These are phyloP conservation scores for Pheosia tremula DNA, from an alignment of 2,888 invertebrate species.

Conservation along the genomic window DNA sequence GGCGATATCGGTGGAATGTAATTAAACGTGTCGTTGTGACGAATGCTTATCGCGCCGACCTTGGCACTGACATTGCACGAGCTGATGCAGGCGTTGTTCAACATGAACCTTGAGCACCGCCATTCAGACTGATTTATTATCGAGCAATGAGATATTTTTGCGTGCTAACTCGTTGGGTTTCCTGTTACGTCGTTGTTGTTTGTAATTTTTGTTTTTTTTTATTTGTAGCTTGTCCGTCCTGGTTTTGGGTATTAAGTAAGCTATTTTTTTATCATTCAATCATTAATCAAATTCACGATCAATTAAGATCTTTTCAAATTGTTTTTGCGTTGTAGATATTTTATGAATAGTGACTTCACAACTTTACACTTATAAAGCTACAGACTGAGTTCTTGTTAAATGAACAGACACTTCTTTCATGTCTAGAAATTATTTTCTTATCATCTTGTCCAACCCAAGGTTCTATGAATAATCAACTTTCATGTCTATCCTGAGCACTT, in stretches of 20 bases:
- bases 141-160: slow-evolving; percentile 13
- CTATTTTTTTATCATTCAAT: no score
- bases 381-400: not conserved
- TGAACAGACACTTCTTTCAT: not conserved
- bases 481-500: slow-evolving; percentile 6
- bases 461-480: slow-evolving; percentile 5
- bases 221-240: no score
- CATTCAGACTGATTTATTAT: slow-evolving; percentile 30
- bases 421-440: slow-evolving; percentile 2
- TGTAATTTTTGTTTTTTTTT: not conserved
- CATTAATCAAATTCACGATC: no score
- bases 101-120: slow-evolving; percentile 26
- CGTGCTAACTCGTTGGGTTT: not conserved
- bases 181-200: not conserved
- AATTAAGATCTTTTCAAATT: no score
- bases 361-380: no score
- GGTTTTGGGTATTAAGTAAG: no score
- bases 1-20: slow-evolving; percentile 75
- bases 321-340: no score
- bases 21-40: slow-evolving; percentile 74
- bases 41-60: slow-evolving; percentile 71
- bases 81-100: slow-evolving; percentile 22
- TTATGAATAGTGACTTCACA: no score
- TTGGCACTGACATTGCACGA: slow-evolving; percentile 76
- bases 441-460: not conserved